phyloP scores from a whole-genome alignment of 2,888 invertebrate genomes.

The Drosophila multiciliata region DNA sequence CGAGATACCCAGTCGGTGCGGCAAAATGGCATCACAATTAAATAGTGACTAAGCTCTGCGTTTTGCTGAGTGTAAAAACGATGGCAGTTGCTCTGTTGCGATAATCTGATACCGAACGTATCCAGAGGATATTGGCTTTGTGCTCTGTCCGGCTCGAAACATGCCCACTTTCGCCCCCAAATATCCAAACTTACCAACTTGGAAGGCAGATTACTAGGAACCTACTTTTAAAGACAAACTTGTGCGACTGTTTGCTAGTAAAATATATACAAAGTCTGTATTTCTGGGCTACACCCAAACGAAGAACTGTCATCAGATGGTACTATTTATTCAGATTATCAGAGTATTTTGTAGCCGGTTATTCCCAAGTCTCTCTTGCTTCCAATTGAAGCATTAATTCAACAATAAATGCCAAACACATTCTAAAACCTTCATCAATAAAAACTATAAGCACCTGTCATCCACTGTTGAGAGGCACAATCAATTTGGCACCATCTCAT shows the following conservation, averaged over 20 bases:
- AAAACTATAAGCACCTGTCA: background rate
- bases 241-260: background rate
- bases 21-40: background rate
- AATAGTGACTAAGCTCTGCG: background rate
- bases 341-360: background rate
- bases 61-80: background rate
- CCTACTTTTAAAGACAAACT: background rate
- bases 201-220: background rate
- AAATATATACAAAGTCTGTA: too few species aligned
- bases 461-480: background rate
- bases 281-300: too few species aligned
- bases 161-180: background rate
- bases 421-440: background rate
- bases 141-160: background rate
- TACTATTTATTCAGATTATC: background rate
- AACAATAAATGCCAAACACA: background rate
- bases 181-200: background rate
- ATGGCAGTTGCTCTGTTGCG: background rate
- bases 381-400: background rate
- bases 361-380: background rate
- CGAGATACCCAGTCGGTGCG: background rate
- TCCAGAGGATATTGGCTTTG: background rate
- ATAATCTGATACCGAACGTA: background rate
- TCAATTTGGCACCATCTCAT: background rate
- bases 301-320: background rate